Evolutionary conservation across 2,888 invertebrate species (phyloP).

Genomic region (Coelinius sp.): DNA sequence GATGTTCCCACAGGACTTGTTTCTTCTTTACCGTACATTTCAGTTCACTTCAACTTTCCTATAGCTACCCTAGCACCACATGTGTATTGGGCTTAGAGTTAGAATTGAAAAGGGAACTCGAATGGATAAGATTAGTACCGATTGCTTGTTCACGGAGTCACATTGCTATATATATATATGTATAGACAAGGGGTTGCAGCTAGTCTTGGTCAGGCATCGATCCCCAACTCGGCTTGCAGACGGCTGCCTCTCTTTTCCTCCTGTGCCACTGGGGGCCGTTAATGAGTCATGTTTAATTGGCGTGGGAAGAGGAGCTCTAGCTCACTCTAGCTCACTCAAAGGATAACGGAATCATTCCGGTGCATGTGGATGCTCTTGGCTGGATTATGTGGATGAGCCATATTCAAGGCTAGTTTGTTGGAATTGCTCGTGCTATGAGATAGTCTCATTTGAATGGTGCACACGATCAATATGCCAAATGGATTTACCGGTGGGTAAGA

Average conservation of each 20-base stretch:
- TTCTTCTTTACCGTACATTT: conserved; percentile 14
- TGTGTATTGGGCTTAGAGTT: not conserved
- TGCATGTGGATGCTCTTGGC: not conserved
- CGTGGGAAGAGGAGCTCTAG: conserved; percentile 68
- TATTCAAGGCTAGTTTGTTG: not conserved
- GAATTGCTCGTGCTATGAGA: not conserved
- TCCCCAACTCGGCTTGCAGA: conserved; percentile 58
- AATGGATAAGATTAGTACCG: conserved; percentile 66
- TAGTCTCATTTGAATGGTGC: not conserved
- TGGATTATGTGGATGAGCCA: not conserved
- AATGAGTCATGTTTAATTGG: conserved; percentile 72
- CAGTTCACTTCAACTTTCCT: conserved; percentile 6
- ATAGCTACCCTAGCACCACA: not conserved
- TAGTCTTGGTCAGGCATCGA: conserved; percentile 59
- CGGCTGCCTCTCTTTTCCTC: conserved; percentile 40
- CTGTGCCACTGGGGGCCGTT: conserved; percentile 57
- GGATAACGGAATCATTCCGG: conserved; percentile 64
- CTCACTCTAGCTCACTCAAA: conserved; percentile 35
- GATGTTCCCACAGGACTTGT: conserved; percentile 20
- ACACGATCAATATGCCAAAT: conserved; percentile 8
- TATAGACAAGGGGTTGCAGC: conserved; percentile 51
- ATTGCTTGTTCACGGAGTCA: conserved; percentile 57
- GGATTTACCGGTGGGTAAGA: not conserved
- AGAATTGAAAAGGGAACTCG: conserved; percentile 40
- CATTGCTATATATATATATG: conserved; percentile 60